Base-by-base conservation (phyloP, 2,888 invertebrate species). In the Alcis repandata region DNA sequence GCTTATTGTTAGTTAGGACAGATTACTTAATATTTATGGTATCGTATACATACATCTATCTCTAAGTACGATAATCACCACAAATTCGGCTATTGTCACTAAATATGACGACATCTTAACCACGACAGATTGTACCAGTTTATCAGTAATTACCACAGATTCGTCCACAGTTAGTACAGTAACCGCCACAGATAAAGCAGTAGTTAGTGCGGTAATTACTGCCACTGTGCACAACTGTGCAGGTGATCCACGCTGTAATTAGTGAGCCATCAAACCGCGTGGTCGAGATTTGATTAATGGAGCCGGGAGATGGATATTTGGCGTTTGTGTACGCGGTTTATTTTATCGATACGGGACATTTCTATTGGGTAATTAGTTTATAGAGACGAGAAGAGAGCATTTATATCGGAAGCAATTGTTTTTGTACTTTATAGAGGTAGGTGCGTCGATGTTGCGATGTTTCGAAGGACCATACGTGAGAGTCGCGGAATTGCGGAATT, bases 241-340 rank as follows among this genome's bases (percentile, higher is more conserved):
- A 68, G 72, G 67, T 71, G 64, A 70, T 72, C 67, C 63, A 38
- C 63, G 87, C 89, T 89, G 90, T 91, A 92, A 92, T 92, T 92
- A 92, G 91, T 85, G 86, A 82, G 89, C 86, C 87, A 90, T 91
- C 88, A 89, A 87, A 88, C 91, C 90, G 84, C 88, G 83, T 79
- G 40, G 49, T 53, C 79, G 83, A 86, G 90, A 90, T 91, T 90
- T 92, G 92, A 92, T 92, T 91, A 91, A 92, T 84, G 82, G 72
- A 74, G 70, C 72, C 65, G 51, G 70, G 73, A 77, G 76, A 77
- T 32, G 58, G 40, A 52, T 40, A 13, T 59, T 48, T 20, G 48
- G 20, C 48, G 40, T 41, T 17, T 33, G 41, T 49, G 32, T 36
- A 20, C 11, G 20, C 13, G 33, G 10, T 19, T 15, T 33, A 10